These are phyloP conservation scores for Nomada ferruginata DNA, from an alignment of 2,888 invertebrate species.

Conservation along the genomic window DNA sequence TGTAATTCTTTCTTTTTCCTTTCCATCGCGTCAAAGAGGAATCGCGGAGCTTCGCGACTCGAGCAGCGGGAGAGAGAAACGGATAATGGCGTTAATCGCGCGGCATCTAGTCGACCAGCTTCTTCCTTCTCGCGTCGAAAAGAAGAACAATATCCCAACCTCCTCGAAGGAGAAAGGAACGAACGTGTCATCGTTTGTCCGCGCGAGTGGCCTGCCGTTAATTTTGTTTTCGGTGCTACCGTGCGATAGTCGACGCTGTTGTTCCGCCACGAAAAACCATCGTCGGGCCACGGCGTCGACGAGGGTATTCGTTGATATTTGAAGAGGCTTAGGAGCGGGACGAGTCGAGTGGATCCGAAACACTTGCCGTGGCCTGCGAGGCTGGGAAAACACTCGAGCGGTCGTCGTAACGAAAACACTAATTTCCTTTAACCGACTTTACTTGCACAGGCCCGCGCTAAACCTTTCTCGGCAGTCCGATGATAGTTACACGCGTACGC, in stretches of 20 bases:
- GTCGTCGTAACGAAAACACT: slow-evolving; percentile 69
- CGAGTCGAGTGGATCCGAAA: slow-evolving; percentile 67
- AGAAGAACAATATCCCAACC: slow-evolving; percentile 4
- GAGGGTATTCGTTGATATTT: slow-evolving; percentile 65
- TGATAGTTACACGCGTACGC: neutral
- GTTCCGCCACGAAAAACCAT: slow-evolving; percentile 48
- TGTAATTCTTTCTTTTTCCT: slow-evolving; percentile 10
- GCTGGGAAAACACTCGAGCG: slow-evolving; percentile 62
- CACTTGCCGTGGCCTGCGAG: slow-evolving; percentile 53
- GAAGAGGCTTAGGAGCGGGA: slow-evolving; percentile 61
- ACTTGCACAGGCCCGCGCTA: neutral
- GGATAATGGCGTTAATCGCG: slow-evolving; percentile 13
- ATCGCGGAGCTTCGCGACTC: neutral
- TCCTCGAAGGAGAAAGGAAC: slow-evolving; percentile 38
- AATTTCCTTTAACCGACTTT: slow-evolving; percentile 55
- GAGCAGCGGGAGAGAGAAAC: neutral
- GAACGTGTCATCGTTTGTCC: slow-evolving; percentile 69
- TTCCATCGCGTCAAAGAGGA: too few relatives aligned
- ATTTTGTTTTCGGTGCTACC: slow-evolving; percentile 71
- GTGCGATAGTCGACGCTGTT: slow-evolving; percentile 66
- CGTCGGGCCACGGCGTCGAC: slow-evolving; percentile 49
- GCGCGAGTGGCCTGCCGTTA: slow-evolving; percentile 49
- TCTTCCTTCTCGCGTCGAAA: neutral
- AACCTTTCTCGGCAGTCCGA: neutral
- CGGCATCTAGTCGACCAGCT: slow-evolving; percentile 12